Conservation (phyloP, 2,888 invertebrate genomes). For the Drosophila aldrichi region DNA sequence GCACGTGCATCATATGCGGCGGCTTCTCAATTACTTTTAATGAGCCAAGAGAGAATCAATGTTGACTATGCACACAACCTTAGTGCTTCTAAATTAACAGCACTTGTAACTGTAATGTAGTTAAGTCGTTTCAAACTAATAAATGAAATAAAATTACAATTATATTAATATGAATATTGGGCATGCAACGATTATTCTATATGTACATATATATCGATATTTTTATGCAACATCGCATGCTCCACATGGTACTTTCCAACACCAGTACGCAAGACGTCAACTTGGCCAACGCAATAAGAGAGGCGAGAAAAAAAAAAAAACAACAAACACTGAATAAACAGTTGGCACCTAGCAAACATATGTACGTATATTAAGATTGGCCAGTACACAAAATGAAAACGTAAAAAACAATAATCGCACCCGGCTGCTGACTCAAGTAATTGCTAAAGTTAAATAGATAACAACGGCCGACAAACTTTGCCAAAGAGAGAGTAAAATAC, state of each 20-base stretch:
- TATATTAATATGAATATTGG: not conserved
- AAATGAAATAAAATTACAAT: slow-evolving; percentile 27
- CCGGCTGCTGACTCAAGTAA: slow-evolving; percentile 30
- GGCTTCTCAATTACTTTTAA: slow-evolving; percentile 9
- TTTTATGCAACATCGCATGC: slow-evolving; percentile 18
- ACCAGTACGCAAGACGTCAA: slow-evolving; percentile 38
- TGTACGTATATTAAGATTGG: slow-evolving; percentile 16
- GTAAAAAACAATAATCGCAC: slow-evolving; percentile 27
- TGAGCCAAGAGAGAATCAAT: slow-evolving; percentile 11
- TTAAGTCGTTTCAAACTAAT: slow-evolving; percentile 35
- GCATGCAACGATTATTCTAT: not conserved
- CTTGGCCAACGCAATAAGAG: slow-evolving; percentile 24
- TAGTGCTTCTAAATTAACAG: slow-evolving; percentile 6
- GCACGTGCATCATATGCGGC: slow-evolving; percentile 23
- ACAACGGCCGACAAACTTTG: slow-evolving; percentile 10
- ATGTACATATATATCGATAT: slow-evolving; percentile 39
- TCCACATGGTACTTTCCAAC: slow-evolving; percentile 34
- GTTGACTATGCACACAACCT: not conserved
- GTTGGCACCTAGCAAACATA: slow-evolving; percentile 57
- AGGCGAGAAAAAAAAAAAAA: slow-evolving; percentile 19
- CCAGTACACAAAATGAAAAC: slow-evolving; percentile 24
- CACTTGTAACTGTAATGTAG: slow-evolving; percentile 33
- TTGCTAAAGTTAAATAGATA: slow-evolving; percentile 42
- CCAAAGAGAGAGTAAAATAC: slow-evolving; percentile 8
- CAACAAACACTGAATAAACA: slow-evolving; percentile 66